These are phyloP conservation scores for Brachyptera putata DNA, from an alignment of 2,888 invertebrate species.

Conservation along the genomic window DNA sequence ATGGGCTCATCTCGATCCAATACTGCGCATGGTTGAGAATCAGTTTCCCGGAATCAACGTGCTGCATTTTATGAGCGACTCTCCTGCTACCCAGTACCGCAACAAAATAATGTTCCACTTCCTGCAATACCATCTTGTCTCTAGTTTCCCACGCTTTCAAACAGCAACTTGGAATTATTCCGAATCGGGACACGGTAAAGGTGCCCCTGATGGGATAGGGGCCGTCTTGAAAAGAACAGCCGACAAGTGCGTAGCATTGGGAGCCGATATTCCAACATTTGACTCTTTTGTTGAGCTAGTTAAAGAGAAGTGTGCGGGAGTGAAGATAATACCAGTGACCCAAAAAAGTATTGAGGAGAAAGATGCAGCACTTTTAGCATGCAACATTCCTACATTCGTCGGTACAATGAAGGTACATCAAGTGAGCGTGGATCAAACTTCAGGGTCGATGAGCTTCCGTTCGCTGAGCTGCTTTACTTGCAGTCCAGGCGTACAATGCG, in stretches of 20 bases:
- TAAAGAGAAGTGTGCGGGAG: background rate
- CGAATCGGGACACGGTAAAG: conserved; percentile 23
- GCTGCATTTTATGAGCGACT: conserved; percentile 21
- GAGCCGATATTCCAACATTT: conserved; percentile 15
- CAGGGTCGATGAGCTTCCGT: background rate
- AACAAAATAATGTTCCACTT: conserved; percentile 22
- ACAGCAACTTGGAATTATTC: conserved; percentile 18
- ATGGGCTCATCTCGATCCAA: conserved; percentile 4
- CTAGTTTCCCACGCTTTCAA: conserved; percentile 2
- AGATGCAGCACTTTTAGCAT: too few species aligned
- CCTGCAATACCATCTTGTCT: background rate
- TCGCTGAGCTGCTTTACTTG: conserved; percentile 1
- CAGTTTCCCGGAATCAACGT: background rate
- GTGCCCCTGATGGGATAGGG: conserved; percentile 22
- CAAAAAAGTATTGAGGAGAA: background rate
- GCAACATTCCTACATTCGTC: background rate
- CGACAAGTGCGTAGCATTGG: conserved; percentile 15
- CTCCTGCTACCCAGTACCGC: too few species aligned
- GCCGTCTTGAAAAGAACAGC: conserved; percentile 17
- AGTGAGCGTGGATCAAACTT: background rate
- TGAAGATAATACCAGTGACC: background rate
- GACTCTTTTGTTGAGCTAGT: conserved; percentile 9
- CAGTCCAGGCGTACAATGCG: background rate
- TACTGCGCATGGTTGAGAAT: background rate
- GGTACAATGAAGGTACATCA: conserved; percentile 1